phyloP scores from a whole-genome alignment of 2,797 vertebrate genomes.

The Hemitrygon akajei region DNA sequence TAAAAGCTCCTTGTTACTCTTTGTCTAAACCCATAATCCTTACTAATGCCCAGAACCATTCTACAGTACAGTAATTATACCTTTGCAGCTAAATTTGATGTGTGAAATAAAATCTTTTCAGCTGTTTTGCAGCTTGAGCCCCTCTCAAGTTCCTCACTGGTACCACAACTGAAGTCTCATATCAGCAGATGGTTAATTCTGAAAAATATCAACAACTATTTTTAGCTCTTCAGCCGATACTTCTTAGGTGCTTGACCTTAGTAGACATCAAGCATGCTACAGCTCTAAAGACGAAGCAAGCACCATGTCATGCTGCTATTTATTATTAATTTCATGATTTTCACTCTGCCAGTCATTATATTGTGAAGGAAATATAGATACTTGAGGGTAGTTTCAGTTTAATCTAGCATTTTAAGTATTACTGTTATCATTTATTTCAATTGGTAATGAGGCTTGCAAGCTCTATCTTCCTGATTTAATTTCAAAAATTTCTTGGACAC shows the following conservation, averaged over 20 bases:
- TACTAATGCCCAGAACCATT: background rate
- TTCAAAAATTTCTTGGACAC: background rate
- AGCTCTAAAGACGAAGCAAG: background rate
- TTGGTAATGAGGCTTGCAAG: background rate
- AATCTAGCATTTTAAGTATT: background rate
- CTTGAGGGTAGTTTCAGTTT: too few species aligned
- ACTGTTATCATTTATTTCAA: slow-evolving; percentile 14
- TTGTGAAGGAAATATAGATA: background rate
- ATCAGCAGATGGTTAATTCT: slow-evolving; percentile 16
- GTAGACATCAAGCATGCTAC: background rate
- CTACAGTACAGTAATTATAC: background rate
- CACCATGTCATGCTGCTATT: background rate
- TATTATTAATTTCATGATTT: slow-evolving; percentile 21
- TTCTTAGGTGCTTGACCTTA: background rate
- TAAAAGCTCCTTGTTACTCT: background rate
- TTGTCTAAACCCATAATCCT: background rate
- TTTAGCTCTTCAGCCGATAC: background rate
- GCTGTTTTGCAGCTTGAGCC: background rate
- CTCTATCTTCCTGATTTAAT: background rate
- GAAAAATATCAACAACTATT: slow-evolving; percentile 11
- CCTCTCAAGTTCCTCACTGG: background rate
- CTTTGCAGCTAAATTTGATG: slow-evolving; percentile 17
- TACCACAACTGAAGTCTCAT: slow-evolving; percentile 5
- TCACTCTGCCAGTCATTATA: background rate
- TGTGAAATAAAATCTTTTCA: slow-evolving; percentile 28